Conservation (phyloP, 2,113 vertebrate genomes). For the Promerops cafer region DNA sequence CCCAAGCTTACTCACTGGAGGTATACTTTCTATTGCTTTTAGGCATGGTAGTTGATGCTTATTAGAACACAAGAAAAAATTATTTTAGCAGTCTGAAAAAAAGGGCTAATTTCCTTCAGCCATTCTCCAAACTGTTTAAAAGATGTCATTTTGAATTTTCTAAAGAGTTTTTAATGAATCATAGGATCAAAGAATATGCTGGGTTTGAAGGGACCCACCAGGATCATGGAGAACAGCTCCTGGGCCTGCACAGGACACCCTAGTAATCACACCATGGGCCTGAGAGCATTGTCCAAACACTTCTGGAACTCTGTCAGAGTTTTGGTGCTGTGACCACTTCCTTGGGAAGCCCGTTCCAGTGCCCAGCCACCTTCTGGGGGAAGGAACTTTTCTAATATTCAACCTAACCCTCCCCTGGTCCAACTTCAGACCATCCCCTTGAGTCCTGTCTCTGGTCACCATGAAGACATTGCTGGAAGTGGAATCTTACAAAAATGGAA, state of each 20-base stretch:
- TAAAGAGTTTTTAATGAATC: not conserved
- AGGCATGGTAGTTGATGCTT: not conserved
- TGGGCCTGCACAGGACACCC: not conserved
- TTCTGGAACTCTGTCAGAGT: not conserved
- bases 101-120: not conserved
- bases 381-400: not conserved
- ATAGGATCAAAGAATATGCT: not conserved
- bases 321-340: not conserved
- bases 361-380: rapidly evolving
- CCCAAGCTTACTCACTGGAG: not conserved
- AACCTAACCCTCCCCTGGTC: not conserved
- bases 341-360: not conserved
- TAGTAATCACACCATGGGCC: no score
- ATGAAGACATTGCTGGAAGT: not conserved
- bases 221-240: no score
- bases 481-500: not conserved
- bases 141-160: not conserved
- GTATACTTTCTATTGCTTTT: not conserved
- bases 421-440: not conserved
- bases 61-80: not conserved
- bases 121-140: not conserved
- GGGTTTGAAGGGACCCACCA: not conserved
- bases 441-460: not conserved
- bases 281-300: not conserved
- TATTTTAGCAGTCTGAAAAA: not conserved